Conservation (phyloP, 2,888 invertebrate species). For the Drosophila lacicola region DNA sequence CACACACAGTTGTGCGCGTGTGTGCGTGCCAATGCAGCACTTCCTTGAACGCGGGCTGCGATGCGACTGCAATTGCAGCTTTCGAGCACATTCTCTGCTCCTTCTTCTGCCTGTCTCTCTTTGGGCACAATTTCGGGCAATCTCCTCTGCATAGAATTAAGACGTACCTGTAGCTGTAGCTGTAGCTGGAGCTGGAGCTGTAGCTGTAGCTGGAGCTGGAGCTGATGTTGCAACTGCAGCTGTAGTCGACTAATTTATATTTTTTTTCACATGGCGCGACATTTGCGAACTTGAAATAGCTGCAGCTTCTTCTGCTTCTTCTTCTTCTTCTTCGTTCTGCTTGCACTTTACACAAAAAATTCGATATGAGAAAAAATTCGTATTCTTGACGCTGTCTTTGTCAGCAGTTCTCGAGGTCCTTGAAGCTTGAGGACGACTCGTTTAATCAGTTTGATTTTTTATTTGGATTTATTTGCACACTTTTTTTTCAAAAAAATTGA, state of each 20-base stretch:
- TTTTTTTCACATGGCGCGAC: conserved; percentile 51
- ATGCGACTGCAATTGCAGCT: conserved; percentile 12
- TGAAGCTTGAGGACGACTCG: conserved; percentile 9
- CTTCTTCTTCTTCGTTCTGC: background rate
- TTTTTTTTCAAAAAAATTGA: conserved; percentile 2
- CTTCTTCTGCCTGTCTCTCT: conserved; percentile 9
- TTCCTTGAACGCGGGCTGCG: conserved; percentile 39
- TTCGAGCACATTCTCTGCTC: conserved; percentile 29
- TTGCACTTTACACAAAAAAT: too few relatives aligned
- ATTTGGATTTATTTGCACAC: conserved; percentile 1
- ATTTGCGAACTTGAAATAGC: conserved; percentile 30
- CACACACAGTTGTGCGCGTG: background rate
- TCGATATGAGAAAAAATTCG: too few relatives aligned
- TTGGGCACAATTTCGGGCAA: conserved; percentile 4
- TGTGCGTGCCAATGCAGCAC: conserved; percentile 23
- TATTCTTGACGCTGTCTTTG: conserved; percentile 22
- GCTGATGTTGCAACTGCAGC: conserved; percentile 14
- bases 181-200: background rate
- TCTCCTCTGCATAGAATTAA: conserved; percentile 11
- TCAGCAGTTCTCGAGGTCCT: conserved; percentile 21
- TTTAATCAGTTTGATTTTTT: background rate
- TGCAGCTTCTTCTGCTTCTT: conserved; percentile 3
- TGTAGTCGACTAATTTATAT: conserved; percentile 19
- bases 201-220: background rate
- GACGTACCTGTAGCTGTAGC: conserved; percentile 44